Conservation (phyloP, 1,140 invertebrate species). For the Saccostrea cuccullata region DNA sequence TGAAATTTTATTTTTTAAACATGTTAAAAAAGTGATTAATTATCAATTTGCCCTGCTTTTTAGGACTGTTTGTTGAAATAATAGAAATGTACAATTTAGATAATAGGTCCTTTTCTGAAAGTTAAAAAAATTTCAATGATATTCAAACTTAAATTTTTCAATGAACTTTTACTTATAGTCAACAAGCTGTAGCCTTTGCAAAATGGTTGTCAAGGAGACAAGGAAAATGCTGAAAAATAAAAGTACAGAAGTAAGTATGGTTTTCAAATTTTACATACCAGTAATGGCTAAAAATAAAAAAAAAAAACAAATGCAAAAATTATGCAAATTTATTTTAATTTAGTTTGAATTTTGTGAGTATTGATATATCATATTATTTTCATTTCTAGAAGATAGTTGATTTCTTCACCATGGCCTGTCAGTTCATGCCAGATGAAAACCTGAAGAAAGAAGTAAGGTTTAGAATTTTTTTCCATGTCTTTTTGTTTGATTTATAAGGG, state of each 20-base stretch:
- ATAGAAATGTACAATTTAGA: too few relatives aligned
- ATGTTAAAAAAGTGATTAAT: too few relatives aligned
- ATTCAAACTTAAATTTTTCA: too few relatives aligned
- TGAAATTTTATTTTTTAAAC: too few relatives aligned
- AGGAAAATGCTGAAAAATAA: constrained; percentile 49
- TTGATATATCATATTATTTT: not conserved
- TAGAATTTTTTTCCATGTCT: not conserved
- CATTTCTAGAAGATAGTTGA: not conserved
- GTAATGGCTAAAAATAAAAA: too few relatives aligned
- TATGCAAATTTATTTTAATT: not conserved
- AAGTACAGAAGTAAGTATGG: constrained; percentile 46
- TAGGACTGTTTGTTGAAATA: too few relatives aligned
- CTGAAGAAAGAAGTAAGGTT: constrained; percentile 16
- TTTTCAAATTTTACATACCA: too few relatives aligned
- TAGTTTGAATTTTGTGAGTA: not conserved
- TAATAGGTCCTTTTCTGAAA: too few relatives aligned
- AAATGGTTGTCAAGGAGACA: constrained; percentile 47
- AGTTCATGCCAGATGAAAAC: constrained; percentile 30
- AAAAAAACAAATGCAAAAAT: too few relatives aligned
- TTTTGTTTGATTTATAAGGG: not conserved
- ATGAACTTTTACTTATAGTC: constrained; percentile 33
- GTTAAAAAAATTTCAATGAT: too few relatives aligned
- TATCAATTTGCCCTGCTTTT: too few relatives aligned
- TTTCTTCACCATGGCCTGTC: constrained; percentile 32
- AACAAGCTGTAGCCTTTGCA: constrained; percentile 48